Percentiles rank a stretch among this genome's conserved stretches.
These are phyloP conservation scores for Catharus fuscescens DNA, from an alignment of 2,113 vertebrate genomes.

Conservation along the genomic window DNA sequence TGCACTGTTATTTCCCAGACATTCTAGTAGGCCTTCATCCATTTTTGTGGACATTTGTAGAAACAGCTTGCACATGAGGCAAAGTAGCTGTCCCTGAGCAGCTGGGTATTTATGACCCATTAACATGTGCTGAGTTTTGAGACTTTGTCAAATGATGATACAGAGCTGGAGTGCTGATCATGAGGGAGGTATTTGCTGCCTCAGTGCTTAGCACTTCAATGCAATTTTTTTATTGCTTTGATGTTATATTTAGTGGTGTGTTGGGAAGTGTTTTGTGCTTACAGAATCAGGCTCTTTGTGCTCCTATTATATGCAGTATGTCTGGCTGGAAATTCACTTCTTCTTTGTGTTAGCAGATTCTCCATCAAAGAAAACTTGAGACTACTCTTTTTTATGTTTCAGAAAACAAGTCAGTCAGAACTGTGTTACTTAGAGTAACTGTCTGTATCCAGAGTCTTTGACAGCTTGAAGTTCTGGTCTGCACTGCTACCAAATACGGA, in stretches of 20 bases:
- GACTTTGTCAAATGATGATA: neutral
- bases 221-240: neutral
- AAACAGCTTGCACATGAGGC: neutral
- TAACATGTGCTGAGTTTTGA: slow-evolving; percentile 25
- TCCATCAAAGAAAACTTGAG: neutral
- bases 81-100: slow-evolving; percentile 17
- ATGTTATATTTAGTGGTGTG: neutral
- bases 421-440: neutral
- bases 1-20: neutral
- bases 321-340: neutral
- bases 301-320: neutral
- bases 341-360: neutral
- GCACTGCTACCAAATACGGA: neutral
- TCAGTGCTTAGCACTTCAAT: neutral
- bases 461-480: neutral
- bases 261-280: neutral
- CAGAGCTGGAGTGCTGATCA: slow-evolving; percentile 17
- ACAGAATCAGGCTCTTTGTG: neutral
- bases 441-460: neutral
- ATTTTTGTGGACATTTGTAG: neutral
- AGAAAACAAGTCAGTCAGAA: neutral
- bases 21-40: neutral
- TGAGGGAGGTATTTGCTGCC: neutral
- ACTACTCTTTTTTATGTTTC: neutral
- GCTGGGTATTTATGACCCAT: slow-evolving; percentile 37